Evolutionary conservation across 2,113 vertebrate genomes (phyloP), one percentile per base, ranked within the genome.

Genomic region (Porphyrio hochstetteri): DNA sequence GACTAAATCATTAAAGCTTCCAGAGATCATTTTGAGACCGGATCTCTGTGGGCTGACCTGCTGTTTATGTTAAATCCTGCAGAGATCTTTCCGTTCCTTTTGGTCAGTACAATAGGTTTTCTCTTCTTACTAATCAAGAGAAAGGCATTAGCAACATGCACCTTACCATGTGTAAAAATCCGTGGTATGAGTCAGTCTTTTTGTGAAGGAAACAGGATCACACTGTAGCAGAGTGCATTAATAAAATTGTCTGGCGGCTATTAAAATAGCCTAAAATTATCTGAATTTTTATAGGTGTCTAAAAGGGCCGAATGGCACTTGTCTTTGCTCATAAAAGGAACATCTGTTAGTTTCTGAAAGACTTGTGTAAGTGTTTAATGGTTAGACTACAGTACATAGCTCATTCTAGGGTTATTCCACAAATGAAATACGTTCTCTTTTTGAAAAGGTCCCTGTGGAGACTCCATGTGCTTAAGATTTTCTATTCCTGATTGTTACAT

Each of bases 231-330:
- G 79, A 91, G 40, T 24, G 16, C 33, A 27, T 95, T 97, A 97
- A 97, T 97, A 94, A 96, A 95, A 96, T 97, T 92, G 86, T 95
- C 94, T 95, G 74, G 76, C 64, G 86, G 82, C 88, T 96, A 88
- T 97, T 97, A 91, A 95, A 96, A 96, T 90, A 91, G 94, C 68
- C 96, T 96, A 82, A 91, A 96, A 96, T 90, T 83, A 85, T 76
- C 89, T 94, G 76, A 4, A 75, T 95, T 97, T 97, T 95, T 95
- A 64, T 92, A 94, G 88, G 42, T 94, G 87, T 94, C 92, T 95
- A 68, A 86, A 95, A 95, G 93, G 95, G 77, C 87, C 8, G 2
- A 97, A 89, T 71, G 84, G 38, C 78, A 93, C 92, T 96, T 92
- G 85, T 91, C 95, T 96, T 92, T 94, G 31, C 93, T 88, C 92